Evolutionary conservation across 1,140 invertebrate species (phyloP).

Genomic region (Aphelenchoides fujianensis): DNA sequence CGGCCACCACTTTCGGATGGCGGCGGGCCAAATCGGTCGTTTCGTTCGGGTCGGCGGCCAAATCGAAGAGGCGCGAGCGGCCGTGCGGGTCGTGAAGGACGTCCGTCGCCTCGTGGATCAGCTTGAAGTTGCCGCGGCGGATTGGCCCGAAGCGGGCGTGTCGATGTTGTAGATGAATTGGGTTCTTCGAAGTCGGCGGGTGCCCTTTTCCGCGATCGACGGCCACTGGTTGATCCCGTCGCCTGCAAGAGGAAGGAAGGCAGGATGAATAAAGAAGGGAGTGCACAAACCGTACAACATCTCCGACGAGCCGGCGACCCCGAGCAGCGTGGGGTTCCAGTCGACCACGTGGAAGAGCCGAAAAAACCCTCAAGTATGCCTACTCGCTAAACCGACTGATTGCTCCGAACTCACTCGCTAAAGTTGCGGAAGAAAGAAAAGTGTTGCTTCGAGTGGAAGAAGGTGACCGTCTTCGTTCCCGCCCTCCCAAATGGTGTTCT

Average conservation of each 20-base stretch:
- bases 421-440: slow-evolving; percentile 37
- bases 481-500: slow-evolving; percentile 66
- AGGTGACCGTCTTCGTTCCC: slow-evolving; percentile 62
- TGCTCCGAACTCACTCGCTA: slow-evolving; percentile 39
- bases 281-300: slow-evolving; percentile 41
- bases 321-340: slow-evolving; percentile 54
- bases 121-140: slow-evolving; percentile 49
- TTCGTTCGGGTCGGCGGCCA: slow-evolving; percentile 35
- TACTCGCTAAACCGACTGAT: slow-evolving; percentile 7
- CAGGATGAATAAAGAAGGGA: neutral
- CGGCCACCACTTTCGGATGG: slow-evolving; percentile 33
- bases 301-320: slow-evolving; percentile 40
- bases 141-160: slow-evolving; percentile 48
- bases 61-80: slow-evolving; percentile 28
- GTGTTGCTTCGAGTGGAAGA: slow-evolving; percentile 48
- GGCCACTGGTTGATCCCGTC: slow-evolving; percentile 60
- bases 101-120: slow-evolving; percentile 44
- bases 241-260: slow-evolving; percentile 29
- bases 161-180: slow-evolving; percentile 49
- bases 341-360: slow-evolving; percentile 59
- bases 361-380: too few species aligned
- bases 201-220: slow-evolving; percentile 32
- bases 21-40: slow-evolving; percentile 31
- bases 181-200: neutral
- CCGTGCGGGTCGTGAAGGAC: slow-evolving; percentile 14